Base-by-base conservation (phyloP, 1,140 invertebrate species). In the Drosophila ambigua region DNA sequence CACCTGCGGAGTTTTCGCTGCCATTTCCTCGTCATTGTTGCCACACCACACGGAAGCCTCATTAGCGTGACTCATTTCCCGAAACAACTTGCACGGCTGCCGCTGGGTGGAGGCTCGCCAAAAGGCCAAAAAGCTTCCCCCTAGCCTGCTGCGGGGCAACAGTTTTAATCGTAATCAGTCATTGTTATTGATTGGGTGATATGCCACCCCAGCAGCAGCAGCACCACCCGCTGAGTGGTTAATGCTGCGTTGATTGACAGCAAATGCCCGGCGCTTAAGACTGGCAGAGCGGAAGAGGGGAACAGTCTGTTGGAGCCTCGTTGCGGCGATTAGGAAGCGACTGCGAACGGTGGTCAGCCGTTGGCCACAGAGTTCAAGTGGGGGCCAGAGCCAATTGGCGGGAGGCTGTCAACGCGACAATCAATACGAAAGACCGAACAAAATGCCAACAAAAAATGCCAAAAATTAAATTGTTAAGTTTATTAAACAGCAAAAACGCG, bases 381-480 rank as follows among this genome's bases (percentile, higher is more conserved):
- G 61, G 61, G 46, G 54, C 26, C 54, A 31, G 45, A 8, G 31
- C 41, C 39, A 41, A 55, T 67, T 76, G 60, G 62, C 11, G 35
- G 35, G 11, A 39, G 44, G 31, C 53, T 58, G 49, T 67, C 52
- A 57, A 64, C 16, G 28, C 61, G 23, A 43, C 60, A 75, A 50
- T 62, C 41, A 59, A 20, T 50, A 35, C 4, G 41, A 57, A 69
- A 48, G 52, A 44, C 20, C 11, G 20, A 63, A 26, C 52, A 35
- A 49, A 72, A 39, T 39, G 35, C 35, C 35, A 39, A 53, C 43
- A 51, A 55, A 52, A 77, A 60, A 58, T 44, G 28, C 23, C 62
- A 72, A 84, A 77, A 79, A 77, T 79, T 77, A 79, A 83, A 79
- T 83, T 85, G 81, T 77, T 77, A 64, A 78, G 41, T 79, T 79